Base-by-base conservation (phyloP, 2,888 invertebrate genomes). In the Mystacides longicornis region DNA sequence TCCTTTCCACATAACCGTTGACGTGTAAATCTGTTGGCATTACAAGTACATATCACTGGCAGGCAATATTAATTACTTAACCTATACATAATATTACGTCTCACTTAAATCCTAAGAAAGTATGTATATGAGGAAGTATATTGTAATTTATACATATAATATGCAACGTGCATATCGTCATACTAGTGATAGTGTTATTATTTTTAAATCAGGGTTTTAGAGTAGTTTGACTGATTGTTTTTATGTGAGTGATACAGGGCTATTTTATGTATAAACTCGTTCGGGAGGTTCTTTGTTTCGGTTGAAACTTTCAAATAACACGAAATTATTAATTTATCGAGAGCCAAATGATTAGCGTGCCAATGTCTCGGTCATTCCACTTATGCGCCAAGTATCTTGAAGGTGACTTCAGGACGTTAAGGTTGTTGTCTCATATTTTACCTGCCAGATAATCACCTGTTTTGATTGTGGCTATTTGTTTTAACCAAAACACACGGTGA, bases 351-450 rank as follows among this genome's bases (percentile, higher is more conserved):
- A 49, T 49, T 49, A 49, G 49, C 54, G 49, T 45, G 56, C 52
- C 52, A 49, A 46, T 51, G 49, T 23, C 55, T 51, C 57, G 60
- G 60, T 60, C 60, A 56, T 58, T 60, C 57, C 60, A 56, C 60
- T 52, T 22, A 49, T 16, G 49, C 54, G 55, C 52, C 33, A 52
- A 19, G 23, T 51, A 54, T 47, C 54, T 55, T 54, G 58, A 60
- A 60, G 60, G 60, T 60, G 60, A 60, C 60, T 58, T 50, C 52
- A 46, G 48, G 60, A 56, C 57, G 55, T 54, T n/a, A 56, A 57
- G 60, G 60, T 60, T 60, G 51, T 60, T 60, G 60, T 60, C 56
- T 60, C 57, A 58, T 57, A 58, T 60, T 59, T 60, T 60, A 60
- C 60, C 60, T 60, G 60, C 55, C 55, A 48, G 46, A 55, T 58